Conservation (phyloP, 1,140 invertebrate species). For the Pristionchus pacificus region DNA sequence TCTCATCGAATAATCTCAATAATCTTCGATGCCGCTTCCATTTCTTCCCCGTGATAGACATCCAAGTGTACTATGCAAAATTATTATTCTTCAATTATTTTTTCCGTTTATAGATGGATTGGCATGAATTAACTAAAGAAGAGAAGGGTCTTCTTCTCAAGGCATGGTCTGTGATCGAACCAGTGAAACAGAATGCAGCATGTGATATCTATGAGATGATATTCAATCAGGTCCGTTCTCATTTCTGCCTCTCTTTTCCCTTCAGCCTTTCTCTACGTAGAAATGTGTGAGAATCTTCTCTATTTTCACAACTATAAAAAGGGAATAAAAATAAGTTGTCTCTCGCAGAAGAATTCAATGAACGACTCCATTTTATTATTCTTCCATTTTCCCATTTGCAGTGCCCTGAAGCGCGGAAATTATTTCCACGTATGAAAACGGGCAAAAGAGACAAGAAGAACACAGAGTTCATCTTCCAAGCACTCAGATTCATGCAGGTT, state of each 20-base stretch:
- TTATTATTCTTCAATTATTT: too few species aligned
- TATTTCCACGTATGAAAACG: slow-evolving; percentile 33
- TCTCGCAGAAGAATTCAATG: neutral
- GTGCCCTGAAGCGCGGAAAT: slow-evolving; percentile 33
- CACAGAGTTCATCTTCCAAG: slow-evolving; percentile 35
- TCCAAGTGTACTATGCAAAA: too few species aligned
- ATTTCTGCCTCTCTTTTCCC: slow-evolving; percentile 7
- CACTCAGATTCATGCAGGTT: slow-evolving; percentile 37
- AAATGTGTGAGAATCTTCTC: neutral
- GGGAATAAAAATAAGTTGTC: slow-evolving; percentile 5
- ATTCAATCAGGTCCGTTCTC: slow-evolving; percentile 31
- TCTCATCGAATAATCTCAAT: too few species aligned
- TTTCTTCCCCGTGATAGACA: too few species aligned
- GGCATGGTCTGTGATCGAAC: slow-evolving; percentile 30
- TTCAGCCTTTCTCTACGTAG: neutral
- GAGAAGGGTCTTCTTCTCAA: slow-evolving; percentile 30
- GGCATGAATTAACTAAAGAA: slow-evolving; percentile 30
- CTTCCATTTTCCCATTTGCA: too few species aligned
- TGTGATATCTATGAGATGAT: slow-evolving; percentile 37
- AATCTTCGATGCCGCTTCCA: too few species aligned
- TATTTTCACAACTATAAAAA: neutral
- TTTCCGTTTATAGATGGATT: slow-evolving; percentile 13
- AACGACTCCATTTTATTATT: slow-evolving; percentile 7
- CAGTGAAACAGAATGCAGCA: slow-evolving; percentile 24
- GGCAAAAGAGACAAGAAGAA: slow-evolving; percentile 28